phyloP scores from a whole-genome alignment of 2,797 vertebrate species.

The Smutsia temminckii region DNA sequence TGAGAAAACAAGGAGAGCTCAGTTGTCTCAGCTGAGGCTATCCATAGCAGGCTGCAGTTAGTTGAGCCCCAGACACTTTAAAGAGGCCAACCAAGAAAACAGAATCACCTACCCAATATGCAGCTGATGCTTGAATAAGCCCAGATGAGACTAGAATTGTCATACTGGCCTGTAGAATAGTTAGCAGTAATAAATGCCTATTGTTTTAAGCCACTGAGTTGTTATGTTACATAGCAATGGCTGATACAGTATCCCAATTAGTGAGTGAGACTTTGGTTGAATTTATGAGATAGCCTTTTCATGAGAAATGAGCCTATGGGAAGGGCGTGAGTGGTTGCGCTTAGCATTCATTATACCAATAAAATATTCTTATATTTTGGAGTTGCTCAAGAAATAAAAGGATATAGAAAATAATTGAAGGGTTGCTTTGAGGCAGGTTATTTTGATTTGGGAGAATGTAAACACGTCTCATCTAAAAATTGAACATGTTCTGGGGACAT shows the following conservation, averaged over 20 bases:
- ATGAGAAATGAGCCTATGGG: background rate
- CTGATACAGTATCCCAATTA: background rate
- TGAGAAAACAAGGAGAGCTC: background rate
- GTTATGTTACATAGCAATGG: background rate
- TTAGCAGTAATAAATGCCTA: background rate
- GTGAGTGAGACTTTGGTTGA: background rate
- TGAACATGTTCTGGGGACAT: constrained; percentile 45
- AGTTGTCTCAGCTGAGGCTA: background rate
- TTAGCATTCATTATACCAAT: background rate
- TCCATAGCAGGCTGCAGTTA: background rate
- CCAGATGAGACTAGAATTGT: background rate
- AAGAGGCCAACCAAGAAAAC: background rate
- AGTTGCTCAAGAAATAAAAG: constrained; percentile 45
- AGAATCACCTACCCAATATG: background rate
- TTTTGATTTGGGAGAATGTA: constrained; percentile 58
- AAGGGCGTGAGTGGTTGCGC: background rate
- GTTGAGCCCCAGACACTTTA: background rate
- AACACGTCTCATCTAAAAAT: constrained; percentile 63
- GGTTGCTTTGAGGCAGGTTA: constrained; percentile 46
- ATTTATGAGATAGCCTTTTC: background rate
- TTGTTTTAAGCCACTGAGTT: background rate
- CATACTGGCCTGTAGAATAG: background rate
- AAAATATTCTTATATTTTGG: constrained; percentile 39
- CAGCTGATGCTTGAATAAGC: background rate
- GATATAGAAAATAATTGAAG: constrained; percentile 40